These are phyloP conservation scores for Autographa gamma DNA, from an alignment of 2,888 invertebrate species.

Conservation along the genomic window DNA sequence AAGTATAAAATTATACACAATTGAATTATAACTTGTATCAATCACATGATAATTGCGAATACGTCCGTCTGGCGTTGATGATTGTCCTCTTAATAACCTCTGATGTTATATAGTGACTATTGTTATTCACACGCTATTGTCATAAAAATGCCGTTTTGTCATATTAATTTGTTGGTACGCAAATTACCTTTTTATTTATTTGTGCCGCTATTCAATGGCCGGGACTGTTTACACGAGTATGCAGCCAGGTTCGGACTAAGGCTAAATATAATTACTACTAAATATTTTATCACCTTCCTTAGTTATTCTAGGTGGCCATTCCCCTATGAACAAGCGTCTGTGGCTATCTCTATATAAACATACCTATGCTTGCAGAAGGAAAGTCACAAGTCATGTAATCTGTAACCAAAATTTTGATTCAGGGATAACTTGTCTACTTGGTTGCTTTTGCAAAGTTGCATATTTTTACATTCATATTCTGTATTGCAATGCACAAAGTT, in stretches of 20 bases:
- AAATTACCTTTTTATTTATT: background rate
- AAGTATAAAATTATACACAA: constrained; percentile 57
- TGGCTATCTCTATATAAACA: too few species aligned
- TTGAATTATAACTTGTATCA: constrained; percentile 64
- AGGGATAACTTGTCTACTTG: too few species aligned
- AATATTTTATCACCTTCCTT: background rate
- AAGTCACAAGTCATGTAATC: too few species aligned
- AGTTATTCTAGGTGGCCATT: too few species aligned
- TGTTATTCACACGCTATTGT: constrained; percentile 27
- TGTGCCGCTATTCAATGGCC: background rate
- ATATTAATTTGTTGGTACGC: background rate
- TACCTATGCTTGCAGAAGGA: too few species aligned
- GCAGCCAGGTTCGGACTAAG: background rate
- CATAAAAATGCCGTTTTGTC: constrained; percentile 27
- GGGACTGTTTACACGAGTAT: background rate
- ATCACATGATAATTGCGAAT: constrained; percentile 51
- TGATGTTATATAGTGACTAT: constrained; percentile 28
- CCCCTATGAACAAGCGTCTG: too few species aligned
- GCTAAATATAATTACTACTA: background rate
- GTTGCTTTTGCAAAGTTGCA: too few species aligned
- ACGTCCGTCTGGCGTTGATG: constrained; percentile 40
- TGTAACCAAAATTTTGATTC: too few species aligned
- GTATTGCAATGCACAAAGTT: too few species aligned
- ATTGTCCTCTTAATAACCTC: constrained; percentile 39
- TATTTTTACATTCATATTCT: too few species aligned